Evolutionary conservation across 1,140 invertebrate genomes (phyloP), one percentile per base, ranked within the genome.

Genomic region (Brachionus sp.): DNA sequence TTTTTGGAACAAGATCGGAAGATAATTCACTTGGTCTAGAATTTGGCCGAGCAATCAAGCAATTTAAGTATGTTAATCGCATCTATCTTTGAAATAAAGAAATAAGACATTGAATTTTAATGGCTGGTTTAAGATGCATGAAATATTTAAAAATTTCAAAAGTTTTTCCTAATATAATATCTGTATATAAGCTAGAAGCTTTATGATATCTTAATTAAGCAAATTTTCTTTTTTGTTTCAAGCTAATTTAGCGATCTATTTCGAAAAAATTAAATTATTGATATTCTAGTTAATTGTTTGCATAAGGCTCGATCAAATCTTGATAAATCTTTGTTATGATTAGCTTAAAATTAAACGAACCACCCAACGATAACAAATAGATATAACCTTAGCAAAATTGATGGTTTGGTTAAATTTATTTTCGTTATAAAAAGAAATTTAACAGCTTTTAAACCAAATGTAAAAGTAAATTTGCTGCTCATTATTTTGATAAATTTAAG

Each of bases 281-380:
- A 57, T 57, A 57, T 57, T 57, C 50, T 19, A 57, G 50, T 57
- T 57, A 57, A 57, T 57, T 57, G 50, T 57, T 57, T 57, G 50
- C 50, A 57, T 57, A 57, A 57, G 50, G 50, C 50, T 57, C 50
- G 50, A 57, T 57, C 50, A 57, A 57, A 57, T 57, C 50, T 57
- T 19, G 50, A 57, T 57, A 57, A 57, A 5, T 57, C 50, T 57
- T 57, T 57, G 50, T 57, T 57, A 19, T 57, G 19, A 23, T 57
- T 57, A 57, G 50, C 50, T 57, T 57, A 10, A 7, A 19, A 57
- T 57, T 57, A 57, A 57, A 57, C n/a, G 50, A 57, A 57, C 50
- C 50, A 57, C 50, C 50, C 50, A 57, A 57, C 50, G 50, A 57
- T 57, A 57, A 57, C 50, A 57, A 57, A 57, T 25, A 57, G 16